These are phyloP conservation scores for Popillia japonica DNA, from an alignment of 1,140 invertebrate genomes.

Conservation along the genomic window DNA sequence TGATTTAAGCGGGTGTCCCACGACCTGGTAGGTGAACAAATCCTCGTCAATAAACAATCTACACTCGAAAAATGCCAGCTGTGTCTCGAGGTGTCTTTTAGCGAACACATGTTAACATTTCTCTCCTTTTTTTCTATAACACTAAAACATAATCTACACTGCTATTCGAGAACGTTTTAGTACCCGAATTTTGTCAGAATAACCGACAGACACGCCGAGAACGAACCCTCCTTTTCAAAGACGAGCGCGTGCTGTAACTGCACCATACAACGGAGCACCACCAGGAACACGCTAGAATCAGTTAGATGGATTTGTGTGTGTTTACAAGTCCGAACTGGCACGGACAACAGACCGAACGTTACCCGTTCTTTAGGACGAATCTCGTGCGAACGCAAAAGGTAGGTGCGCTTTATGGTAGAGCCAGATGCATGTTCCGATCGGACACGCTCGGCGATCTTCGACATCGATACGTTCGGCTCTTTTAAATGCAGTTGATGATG, in stretches of 20 bases:
- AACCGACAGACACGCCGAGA: background rate
- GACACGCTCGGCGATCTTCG: conserved; percentile 18
- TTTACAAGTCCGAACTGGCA: background rate
- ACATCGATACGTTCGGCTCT: conserved; percentile 8
- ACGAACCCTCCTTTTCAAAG: background rate
- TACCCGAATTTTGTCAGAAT: background rate
- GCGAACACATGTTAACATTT: conserved; percentile 37
- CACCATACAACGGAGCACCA: background rate
- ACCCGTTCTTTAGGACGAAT: conserved; percentile 21
- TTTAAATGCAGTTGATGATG: background rate
- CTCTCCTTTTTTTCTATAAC: background rate
- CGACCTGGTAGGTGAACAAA: conserved; percentile 22
- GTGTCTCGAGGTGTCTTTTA: conserved; percentile 24
- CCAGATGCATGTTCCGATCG: conserved; percentile 22
- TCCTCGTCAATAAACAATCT: conserved; percentile 25
- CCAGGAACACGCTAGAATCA: background rate
- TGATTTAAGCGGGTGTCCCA: conserved; percentile 30
- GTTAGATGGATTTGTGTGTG: background rate
- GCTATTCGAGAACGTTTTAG: background rate
- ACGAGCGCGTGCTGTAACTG: background rate
- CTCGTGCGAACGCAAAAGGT: conserved; percentile 5
- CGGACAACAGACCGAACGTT: conserved; percentile 4
- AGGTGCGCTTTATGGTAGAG: conserved; percentile 18
- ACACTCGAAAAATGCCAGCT: conserved; percentile 39
- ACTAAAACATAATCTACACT: background rate